Evolutionary conservation across 2,797 vertebrate genomes (phyloP), one percentile per base, ranked within the genome.

Genomic region (Rhabdomys pumilio): DNA sequence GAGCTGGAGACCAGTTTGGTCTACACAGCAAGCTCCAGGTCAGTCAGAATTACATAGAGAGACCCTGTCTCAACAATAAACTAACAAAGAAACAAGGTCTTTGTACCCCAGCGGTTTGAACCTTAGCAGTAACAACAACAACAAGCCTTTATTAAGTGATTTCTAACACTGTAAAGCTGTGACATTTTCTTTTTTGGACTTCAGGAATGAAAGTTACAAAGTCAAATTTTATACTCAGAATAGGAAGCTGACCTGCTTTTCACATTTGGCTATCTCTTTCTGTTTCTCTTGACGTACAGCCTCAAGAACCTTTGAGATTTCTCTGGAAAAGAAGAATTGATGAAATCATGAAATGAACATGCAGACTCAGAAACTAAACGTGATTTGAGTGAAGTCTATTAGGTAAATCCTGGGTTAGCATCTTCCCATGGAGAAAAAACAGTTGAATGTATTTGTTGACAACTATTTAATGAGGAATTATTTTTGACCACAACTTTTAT

Each of bases 301-400:
- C 97, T 99, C 99, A 96, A 99, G 96, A 57, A 99, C 98, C 98
- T 99, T 99, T 96, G 99, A 94, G 81, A 99, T 99, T 96, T 99
- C 99, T 98, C 99, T 99, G 97, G 86, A 97, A 85, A 84, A 98
- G 31, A 98, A 97, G 63, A 96, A 95, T 80, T 84, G 72, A 5
- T 20, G 24, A 80, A 92, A 85, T 88, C 0, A 34, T 53, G 34
- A 84, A 75, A 26, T 29, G 29, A 67, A 57, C 76, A 31, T 79
- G 20, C 65, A 89, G 11, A 8, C n/a, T 61, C 17, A 72, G 82
- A 89, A 31, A 76, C 1, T 89, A 24, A 13, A 4, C 20, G 6
- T 69, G 55, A 86, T 6, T 24, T 44, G 50, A 69, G 11, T 65
- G 20, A 76, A 61, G 55, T 53, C 50, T 61, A 84, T 12, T 11